A percentile compares a stretch with the other conserved stretches of the same genome.
phyloP scores from a whole-genome alignment of 2,888 invertebrate species.

The Drosophila mettleri region DNA sequence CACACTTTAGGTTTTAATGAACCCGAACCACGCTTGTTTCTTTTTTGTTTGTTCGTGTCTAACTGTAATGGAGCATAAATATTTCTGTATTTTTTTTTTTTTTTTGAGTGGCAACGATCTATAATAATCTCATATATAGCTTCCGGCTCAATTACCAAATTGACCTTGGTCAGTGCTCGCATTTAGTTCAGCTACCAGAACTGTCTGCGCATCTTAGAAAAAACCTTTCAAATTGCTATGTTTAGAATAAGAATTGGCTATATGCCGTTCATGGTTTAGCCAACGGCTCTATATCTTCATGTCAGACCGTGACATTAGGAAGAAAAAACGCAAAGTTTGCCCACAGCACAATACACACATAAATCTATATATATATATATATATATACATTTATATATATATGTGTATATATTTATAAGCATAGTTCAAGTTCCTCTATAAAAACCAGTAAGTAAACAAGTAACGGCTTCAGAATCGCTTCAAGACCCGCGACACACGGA shows the following conservation, averaged over 20 bases:
- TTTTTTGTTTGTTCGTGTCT: constrained; percentile 14
- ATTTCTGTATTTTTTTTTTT: constrained; percentile 5
- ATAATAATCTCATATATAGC: constrained; percentile 11
- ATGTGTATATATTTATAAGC: neutral
- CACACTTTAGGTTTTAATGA: constrained; percentile 69
- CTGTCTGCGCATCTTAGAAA: constrained; percentile 44
- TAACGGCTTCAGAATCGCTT: constrained; percentile 71
- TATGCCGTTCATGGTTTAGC: constrained; percentile 8
- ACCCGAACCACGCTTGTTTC: constrained; percentile 48
- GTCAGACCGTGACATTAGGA: constrained; percentile 63
- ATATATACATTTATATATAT: neutral
- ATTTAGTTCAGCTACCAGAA: constrained; percentile 15
- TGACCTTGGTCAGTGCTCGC: constrained; percentile 57
- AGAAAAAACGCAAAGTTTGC: constrained; percentile 46
- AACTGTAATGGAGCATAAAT: constrained; percentile 52
- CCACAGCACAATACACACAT: constrained; percentile 28
- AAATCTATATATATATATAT: constrained; percentile 7
- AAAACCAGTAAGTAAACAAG: constrained; percentile 77
- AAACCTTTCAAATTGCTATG: constrained; percentile 50
- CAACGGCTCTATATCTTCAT: constrained; percentile 29
- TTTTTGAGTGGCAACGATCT: constrained; percentile 20
- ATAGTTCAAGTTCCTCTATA: constrained; percentile 70
- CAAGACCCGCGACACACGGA: constrained; percentile 72
- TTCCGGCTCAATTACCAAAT: constrained; percentile 40
- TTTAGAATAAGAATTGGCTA: constrained; percentile 56